Percentiles rank a stretch among this genome's conserved stretches.
These are phyloP conservation scores for Ladona fulva DNA, from an alignment of 1,140 invertebrate species.

Conservation along the genomic window DNA sequence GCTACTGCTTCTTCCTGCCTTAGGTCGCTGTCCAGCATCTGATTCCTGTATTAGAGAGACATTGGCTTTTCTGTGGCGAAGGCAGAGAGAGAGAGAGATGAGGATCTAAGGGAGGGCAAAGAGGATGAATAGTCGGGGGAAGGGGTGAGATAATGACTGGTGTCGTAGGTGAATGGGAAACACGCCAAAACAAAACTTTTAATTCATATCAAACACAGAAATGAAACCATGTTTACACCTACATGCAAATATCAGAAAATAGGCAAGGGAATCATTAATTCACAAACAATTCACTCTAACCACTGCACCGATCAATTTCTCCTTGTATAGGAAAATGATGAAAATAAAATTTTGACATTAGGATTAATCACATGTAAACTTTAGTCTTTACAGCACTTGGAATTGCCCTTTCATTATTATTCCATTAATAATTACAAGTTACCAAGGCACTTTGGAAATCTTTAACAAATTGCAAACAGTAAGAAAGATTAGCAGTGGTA, in stretches of 20 bases:
- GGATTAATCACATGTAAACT: too few relatives aligned
- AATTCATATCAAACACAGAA: constrained; percentile 2
- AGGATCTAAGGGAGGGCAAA: neutral
- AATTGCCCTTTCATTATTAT: too few relatives aligned
- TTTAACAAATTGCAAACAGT: too few relatives aligned
- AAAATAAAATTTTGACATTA: too few relatives aligned
- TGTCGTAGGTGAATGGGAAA: neutral
- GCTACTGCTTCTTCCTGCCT: neutral
- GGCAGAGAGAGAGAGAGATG: neutral
- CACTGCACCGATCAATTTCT: too few relatives aligned
- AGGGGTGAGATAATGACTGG: neutral
- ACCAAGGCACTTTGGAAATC: too few relatives aligned
- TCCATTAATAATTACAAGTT: too few relatives aligned
- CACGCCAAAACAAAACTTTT: neutral
- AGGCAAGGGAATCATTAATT: too few relatives aligned
- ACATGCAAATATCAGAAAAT: neutral
- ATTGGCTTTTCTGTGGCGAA: constrained; percentile 8
- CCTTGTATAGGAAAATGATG: too few relatives aligned
- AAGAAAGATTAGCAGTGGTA: too few relatives aligned
- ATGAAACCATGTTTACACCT: neutral
- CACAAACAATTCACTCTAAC: too few relatives aligned
- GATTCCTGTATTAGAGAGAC: constrained; percentile 1
- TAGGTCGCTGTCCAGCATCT: neutral
- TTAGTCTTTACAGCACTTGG: too few relatives aligned
- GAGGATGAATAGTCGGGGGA: neutral